A percentile compares a stretch with the other conserved stretches of the same genome.
Conservation (phyloP, 2,113 vertebrate species). For the Lucifuga dentata region DNA sequence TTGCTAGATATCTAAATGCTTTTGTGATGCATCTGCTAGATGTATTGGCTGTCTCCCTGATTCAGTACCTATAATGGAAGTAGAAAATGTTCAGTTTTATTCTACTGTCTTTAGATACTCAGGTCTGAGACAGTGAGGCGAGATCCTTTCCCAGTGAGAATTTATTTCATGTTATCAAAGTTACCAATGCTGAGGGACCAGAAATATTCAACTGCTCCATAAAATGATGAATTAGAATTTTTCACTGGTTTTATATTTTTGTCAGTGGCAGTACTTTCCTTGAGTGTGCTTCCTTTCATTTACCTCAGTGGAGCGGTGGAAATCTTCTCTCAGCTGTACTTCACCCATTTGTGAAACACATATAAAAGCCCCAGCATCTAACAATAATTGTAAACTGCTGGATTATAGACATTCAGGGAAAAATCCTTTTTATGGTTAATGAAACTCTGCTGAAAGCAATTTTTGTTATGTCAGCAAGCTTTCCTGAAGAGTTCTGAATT, state of each 20-base stretch:
- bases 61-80: slow-evolving; percentile 12
- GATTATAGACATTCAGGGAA: slow-evolving; percentile 64
- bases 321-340: slow-evolving; percentile 38
- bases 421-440: slow-evolving; percentile 58
- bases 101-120: slow-evolving; percentile 10
- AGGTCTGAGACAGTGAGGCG: slow-evolving; percentile 14
- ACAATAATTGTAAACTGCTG: slow-evolving; percentile 75
- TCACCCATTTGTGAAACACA: slow-evolving; percentile 53
- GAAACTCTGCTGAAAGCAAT: slow-evolving; percentile 48
- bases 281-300: slow-evolving; percentile 30
- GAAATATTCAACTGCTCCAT: slow-evolving; percentile 22
- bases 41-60: slow-evolving; percentile 26
- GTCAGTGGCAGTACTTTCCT: slow-evolving; percentile 22
- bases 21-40: slow-evolving; percentile 15
- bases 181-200: slow-evolving; percentile 19
- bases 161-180: slow-evolving; percentile 18
- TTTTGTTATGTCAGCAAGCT: slow-evolving; percentile 39
- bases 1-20: slow-evolving; percentile 13
- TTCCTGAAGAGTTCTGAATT: slow-evolving; percentile 22
- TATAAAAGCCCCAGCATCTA: slow-evolving; percentile 54
- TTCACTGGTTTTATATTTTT: slow-evolving; percentile 26
- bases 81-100: slow-evolving; percentile 40
- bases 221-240: slow-evolving; percentile 48
- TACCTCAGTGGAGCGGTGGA: slow-evolving; percentile 25
- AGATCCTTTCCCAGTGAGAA: slow-evolving; percentile 27